Percentiles rank a stretch among this genome's conserved stretches.
Evolutionary conservation across 2,797 vertebrate species (phyloP).

Genomic region (Eurystomus glaucurus): DNA sequence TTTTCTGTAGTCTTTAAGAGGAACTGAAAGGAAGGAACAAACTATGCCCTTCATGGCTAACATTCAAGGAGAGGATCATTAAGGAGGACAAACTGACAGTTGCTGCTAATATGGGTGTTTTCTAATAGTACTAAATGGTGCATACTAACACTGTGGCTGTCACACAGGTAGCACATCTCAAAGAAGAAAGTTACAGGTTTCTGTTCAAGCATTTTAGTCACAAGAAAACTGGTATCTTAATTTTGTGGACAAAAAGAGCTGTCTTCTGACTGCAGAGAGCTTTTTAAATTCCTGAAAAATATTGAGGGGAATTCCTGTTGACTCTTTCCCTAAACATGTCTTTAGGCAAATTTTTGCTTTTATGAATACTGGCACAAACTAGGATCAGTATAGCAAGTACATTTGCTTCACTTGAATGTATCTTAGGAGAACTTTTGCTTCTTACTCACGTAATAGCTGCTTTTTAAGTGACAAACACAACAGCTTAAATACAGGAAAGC

Average conservation of each 20-base stretch:
- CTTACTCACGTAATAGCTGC: not conserved
- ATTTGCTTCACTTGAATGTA: not conserved
- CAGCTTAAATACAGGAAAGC: not conserved
- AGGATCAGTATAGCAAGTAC: not conserved
- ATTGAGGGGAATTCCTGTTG: not conserved
- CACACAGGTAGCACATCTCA: not conserved
- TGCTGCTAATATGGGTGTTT: not conserved
- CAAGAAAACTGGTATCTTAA: not conserved
- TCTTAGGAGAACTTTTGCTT: not conserved
- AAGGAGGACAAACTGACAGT: not conserved
- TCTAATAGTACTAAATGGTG: rapidly evolving
- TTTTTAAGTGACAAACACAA: not conserved
- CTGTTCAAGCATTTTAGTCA: not conserved
- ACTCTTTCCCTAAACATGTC: not conserved
- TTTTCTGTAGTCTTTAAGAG: not conserved
- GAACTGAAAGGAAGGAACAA: not conserved
- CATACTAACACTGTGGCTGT: not conserved
- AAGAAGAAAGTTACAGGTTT: not conserved
- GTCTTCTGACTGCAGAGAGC: not conserved
- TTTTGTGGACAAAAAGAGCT: not conserved
- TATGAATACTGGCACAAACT: not conserved
- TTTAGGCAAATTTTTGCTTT: not conserved
- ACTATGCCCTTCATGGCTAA: not conserved
- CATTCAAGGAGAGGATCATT: not conserved
- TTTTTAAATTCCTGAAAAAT: not conserved